Evolutionary conservation across 2,888 invertebrate species (phyloP), one percentile per base, ranked within the genome.

Genomic region (Volucella inanis): DNA sequence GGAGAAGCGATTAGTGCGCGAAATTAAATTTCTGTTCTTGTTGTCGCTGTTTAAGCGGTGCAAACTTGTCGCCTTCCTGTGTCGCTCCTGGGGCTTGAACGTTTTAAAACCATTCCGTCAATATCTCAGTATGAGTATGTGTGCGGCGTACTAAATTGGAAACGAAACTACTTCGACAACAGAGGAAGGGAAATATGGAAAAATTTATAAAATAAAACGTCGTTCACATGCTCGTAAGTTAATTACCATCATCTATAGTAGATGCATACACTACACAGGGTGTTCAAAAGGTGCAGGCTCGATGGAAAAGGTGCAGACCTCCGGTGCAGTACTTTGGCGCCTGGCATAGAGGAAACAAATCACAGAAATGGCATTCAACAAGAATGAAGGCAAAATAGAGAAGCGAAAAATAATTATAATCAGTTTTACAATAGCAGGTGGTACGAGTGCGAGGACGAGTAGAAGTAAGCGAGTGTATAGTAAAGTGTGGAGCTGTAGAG

Each of bases 21-120:
- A 80, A 76, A 85, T 85, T 76, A 76, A 72, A 80, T 76, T 85
- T 62, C 54, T 68, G 68, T 62, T 64, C 45, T 39, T 55, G 31
- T 31, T 31, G 31, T 31, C 31, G 6, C 6, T 6, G 31, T 72
- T 57, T 57, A 49, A 61, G 52, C 65, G 50, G 49, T 31, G 59
- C 52, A 45, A 72, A 77, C 50, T 74, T 74, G 74, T 74, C 82
- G 62, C 62, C 68, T 72, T 74, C 62, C 68, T 72, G 54, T 64
- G 45, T 49, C 55, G 15, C 14, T 15, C 41, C 31, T 59, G 39
- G 59, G 11, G 45, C 81, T 75, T 81, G 64, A 70, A 70, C 68
- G 49, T 61, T 50, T 57, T 38, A 31, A 22, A 54, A 38, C n/a
- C 31, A 22, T 0, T 45, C 11, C 3, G 0, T 31, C 31, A 31